Evolutionary conservation across 1,140 invertebrate species (phyloP).

Genomic region (Glossosoma conforme): DNA sequence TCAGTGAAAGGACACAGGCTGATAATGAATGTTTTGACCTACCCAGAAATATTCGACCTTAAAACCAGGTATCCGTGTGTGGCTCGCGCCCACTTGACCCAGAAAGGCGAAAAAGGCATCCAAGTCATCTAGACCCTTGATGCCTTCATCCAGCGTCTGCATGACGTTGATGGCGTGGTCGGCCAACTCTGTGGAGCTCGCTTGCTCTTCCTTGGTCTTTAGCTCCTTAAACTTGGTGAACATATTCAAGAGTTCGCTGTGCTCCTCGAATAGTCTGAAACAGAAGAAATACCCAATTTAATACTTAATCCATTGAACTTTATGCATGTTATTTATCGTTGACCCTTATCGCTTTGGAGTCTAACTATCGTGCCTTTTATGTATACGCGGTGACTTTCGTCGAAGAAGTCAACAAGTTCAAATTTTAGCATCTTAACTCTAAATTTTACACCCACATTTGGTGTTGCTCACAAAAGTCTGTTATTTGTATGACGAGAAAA

Average conservation of each 20-base stretch:
- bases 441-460: no score
- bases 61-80: slow-evolving; percentile 78
- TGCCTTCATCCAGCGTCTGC: slow-evolving; percentile 80
- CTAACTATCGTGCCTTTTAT: no score
- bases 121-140: slow-evolving; percentile 77
- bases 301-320: no score
- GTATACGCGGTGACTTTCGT: no score
- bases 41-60: slow-evolving; percentile 86
- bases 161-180: slow-evolving; percentile 87
- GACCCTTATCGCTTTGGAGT: no score
- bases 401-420: no score
- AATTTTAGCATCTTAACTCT: no score
- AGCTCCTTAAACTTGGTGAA: slow-evolving; percentile 78
- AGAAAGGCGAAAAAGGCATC: slow-evolving; percentile 80
- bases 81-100: slow-evolving; percentile 75
- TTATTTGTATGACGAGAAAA: no score
- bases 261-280: slow-evolving; percentile 82
- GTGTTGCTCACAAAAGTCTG: no score
- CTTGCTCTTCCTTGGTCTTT: slow-evolving; percentile 74
- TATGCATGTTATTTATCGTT: no score
- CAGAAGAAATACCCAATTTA: slow-evolving; percentile 3
- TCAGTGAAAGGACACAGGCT: no score
- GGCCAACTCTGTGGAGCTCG: slow-evolving; percentile 71
- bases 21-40: no score
- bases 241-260: slow-evolving; percentile 71